Evolutionary conservation across 2,797 vertebrate genomes (phyloP).

Genomic region (Macropus fuliginosus): DNA sequence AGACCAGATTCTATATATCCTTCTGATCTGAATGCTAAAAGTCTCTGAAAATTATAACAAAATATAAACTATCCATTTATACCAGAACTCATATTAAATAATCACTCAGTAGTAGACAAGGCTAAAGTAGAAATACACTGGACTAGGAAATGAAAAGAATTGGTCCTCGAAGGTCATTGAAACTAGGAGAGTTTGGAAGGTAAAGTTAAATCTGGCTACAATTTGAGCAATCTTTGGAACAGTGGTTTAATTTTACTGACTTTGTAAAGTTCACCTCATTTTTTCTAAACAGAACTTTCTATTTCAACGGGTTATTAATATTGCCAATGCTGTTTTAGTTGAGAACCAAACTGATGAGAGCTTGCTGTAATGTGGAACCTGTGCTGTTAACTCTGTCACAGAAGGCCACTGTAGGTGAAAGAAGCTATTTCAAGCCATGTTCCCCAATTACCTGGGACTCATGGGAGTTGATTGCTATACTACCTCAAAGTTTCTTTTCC

Average conservation of each 20-base stretch:
- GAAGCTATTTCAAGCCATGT: conserved; percentile 24
- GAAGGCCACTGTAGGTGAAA: conserved; percentile 37
- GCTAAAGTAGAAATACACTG: conserved; percentile 1
- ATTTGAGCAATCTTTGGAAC: conserved; percentile 59
- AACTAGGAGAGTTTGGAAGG: conserved; percentile 35
- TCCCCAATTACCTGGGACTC: conserved; percentile 53
- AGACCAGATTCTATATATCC: background rate
- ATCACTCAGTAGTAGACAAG: conserved; percentile 24
- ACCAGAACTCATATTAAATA: background rate
- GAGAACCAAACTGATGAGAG: conserved; percentile 31
- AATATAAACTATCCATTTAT: background rate
- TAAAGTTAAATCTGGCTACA: conserved; percentile 27
- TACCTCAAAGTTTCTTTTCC: conserved; percentile 58
- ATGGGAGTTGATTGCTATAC: conserved; percentile 48
- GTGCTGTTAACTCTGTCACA: conserved; percentile 29
- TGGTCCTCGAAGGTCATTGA: conserved; percentile 12
- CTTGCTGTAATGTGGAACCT: background rate
- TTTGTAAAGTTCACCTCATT: conserved; percentile 56
- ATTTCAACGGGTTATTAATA: conserved; percentile 58
- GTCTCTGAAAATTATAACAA: conserved; percentile 1
- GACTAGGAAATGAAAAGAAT: conserved; percentile 29
- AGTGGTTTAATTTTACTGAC: conserved; percentile 60
- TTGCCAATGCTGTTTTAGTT: background rate
- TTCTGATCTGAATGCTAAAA: conserved; percentile 26
- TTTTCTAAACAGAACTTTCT: conserved; percentile 31